Evolutionary conservation across 1,140 invertebrate species (phyloP).

Genomic region (Himalopsyche phryganea): DNA sequence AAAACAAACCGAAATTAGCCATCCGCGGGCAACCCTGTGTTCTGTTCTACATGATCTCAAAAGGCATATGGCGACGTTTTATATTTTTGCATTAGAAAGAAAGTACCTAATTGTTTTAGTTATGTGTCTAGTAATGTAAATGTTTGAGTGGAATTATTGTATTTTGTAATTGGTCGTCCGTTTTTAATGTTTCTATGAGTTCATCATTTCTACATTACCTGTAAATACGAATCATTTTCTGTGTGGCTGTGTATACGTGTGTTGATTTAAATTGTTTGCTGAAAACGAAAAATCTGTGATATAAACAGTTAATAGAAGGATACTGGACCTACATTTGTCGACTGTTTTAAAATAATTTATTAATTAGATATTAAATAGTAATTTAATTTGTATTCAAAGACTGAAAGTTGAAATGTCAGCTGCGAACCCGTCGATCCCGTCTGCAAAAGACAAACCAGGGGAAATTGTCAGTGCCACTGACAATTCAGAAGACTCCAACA

Average conservation of each 20-base stretch:
- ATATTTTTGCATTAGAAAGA: conserved; percentile 55
- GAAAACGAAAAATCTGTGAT: conserved; percentile 57
- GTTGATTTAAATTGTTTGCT: conserved; percentile 52
- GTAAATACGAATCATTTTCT: conserved; percentile 23
- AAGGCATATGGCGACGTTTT: conserved; percentile 56
- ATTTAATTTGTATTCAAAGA: conserved; percentile 25
- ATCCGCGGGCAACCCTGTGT: conserved; percentile 9
- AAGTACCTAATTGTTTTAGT: conserved; percentile 52
- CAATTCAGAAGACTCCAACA: conserved; percentile 9
- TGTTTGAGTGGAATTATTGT: conserved; percentile 51
- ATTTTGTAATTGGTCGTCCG: conserved; percentile 51
- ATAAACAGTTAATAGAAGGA: conserved; percentile 51
- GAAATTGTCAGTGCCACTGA: conserved; percentile 1
- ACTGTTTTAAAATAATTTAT: conserved; percentile 24
- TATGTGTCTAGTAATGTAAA: conserved; percentile 51
- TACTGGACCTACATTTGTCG: conserved; percentile 18
- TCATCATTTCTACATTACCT: conserved; percentile 40
- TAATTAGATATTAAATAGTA: conserved; percentile 17
- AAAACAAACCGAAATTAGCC: too few relatives aligned
- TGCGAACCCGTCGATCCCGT: conserved; percentile 39
- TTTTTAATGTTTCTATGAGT: conserved; percentile 54
- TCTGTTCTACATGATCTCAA: conserved; percentile 43
- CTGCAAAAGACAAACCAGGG: conserved; percentile 22
- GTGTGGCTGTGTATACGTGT: conserved; percentile 45
- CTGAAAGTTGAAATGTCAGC: conserved; percentile 49